Conservation (phyloP, 1,140 invertebrate genomes). For the Tetramorium simillimum region DNA sequence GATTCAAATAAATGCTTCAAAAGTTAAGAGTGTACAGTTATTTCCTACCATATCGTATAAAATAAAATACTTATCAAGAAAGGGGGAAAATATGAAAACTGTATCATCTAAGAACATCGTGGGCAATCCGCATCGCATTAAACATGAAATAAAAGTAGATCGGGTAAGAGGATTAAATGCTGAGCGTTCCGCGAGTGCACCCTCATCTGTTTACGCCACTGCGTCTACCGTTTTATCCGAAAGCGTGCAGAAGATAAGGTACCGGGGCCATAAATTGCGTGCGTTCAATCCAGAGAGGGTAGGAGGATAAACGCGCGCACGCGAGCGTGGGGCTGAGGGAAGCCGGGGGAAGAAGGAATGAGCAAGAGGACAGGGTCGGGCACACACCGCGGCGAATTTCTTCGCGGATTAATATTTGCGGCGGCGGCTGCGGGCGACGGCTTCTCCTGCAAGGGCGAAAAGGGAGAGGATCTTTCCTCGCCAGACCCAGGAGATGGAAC, state of each 20-base stretch:
- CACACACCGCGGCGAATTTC: conserved; percentile 50
- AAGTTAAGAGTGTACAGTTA: neutral
- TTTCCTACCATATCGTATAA: neutral
- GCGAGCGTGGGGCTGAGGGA: neutral
- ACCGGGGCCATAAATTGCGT: conserved; percentile 45
- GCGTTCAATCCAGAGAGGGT: conserved; percentile 38
- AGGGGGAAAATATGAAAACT: neutral
- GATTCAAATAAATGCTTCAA: neutral
- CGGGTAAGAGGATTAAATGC: conserved; percentile 34
- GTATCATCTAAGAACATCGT: neutral
- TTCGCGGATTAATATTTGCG: conserved; percentile 69
- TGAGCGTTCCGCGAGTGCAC: neutral
- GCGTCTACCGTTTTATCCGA: conserved; percentile 38
- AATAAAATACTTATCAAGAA: neutral
- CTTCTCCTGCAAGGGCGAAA: neutral
- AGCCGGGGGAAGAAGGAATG: neutral
- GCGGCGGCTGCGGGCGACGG: conserved; percentile 32
- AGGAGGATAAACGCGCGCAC: neutral
- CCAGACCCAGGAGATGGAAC: conserved; percentile 8
- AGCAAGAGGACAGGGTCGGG: conserved; percentile 6
- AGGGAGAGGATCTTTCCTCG: neutral
- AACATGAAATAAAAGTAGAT: conserved; percentile 10
- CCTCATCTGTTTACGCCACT: conserved; percentile 45
- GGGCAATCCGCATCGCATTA: neutral
- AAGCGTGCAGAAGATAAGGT: conserved; percentile 52